phyloP scores from a whole-genome alignment of 92 coral and sea anemone genomes.

The Pocillopora meandrina region DNA sequence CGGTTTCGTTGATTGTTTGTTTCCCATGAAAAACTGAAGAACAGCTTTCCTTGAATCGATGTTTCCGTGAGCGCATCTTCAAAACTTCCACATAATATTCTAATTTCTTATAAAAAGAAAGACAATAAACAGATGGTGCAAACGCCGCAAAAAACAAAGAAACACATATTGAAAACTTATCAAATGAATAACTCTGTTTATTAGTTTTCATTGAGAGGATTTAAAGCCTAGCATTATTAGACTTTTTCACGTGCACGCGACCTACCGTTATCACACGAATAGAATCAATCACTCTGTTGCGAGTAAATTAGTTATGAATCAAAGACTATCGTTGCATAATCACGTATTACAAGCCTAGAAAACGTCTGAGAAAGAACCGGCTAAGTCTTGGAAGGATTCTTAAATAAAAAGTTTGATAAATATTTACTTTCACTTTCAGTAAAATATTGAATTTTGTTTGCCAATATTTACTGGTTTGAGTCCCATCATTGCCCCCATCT shows the following conservation, averaged over 20 bases:
- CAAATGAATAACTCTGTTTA: not conserved
- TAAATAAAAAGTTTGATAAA: no score
- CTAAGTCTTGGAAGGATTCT: no score
- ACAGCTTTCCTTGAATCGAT: not conserved
- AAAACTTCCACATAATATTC: not conserved
- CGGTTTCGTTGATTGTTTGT: not conserved
- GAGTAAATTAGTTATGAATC: not conserved
- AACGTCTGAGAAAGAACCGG: no score
- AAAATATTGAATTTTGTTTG: no score
- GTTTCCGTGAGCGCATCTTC: not conserved
- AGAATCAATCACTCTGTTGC: not conserved
- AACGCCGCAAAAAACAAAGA: not conserved
- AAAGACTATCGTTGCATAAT: no score
- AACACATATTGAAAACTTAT: not conserved
- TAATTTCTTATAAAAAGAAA: not conserved
- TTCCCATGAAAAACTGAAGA: not conserved
- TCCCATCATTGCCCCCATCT: no score
- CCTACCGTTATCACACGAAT: not conserved
- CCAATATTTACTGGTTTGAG: no score
- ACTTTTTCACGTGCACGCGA: not conserved
- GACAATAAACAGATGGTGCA: constrained; percentile 3
- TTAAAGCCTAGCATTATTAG: no score
- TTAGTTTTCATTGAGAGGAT: not conserved
- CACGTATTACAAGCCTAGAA: no score
- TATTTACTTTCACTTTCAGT: no score